Evolutionary conservation across 2,888 invertebrate genomes (phyloP), one percentile per base, ranked within the genome.

Genomic region (Andrena praecox): DNA sequence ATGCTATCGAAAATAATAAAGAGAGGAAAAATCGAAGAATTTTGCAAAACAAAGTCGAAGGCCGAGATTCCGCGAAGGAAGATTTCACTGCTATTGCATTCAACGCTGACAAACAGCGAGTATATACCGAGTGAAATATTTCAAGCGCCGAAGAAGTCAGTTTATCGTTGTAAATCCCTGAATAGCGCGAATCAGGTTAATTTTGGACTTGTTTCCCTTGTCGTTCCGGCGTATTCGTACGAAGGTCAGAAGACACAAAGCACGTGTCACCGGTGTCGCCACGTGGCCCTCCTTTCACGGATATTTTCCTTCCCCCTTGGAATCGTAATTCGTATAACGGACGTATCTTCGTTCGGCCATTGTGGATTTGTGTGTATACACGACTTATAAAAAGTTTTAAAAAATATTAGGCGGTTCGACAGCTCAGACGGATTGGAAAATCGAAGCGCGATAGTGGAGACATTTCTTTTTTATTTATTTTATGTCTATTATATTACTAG

Each of bases 251-350:
- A 31, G 52, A 52, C 29, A 62, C 48, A 62, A 76, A 75, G 63
- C 86, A 85, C 86, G 86, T 87, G 85, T 77, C 75, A 54, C 29
- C 33, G 27, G 35, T 35, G 54, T 66, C 68, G 79, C 77, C 82
- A 85, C 86, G 86, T 86, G 86, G 76, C 79, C 48, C 82, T 72
- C 85, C 82, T 80, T 80, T 68, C 74, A 54, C 76, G 35, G 68
- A 79, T 70, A 62, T 64, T 73, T 64, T 59, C 42, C 54, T 24
- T 42, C 42, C 54, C 80, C 86, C 74, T 64, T 71, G 35, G 50
- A 64, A 64, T 54, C 60, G 59, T 60, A 54, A 80, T 70, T 70
- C 54, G 35, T 31, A 50, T 7, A 6, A 50, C 33, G 29, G 42
- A 52, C 54, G 48, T 56, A 64, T 60, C 62, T 63, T 71, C 29